phyloP scores from a whole-genome alignment of 1,140 invertebrate genomes.

The Panagrolaimus sp. region DNA sequence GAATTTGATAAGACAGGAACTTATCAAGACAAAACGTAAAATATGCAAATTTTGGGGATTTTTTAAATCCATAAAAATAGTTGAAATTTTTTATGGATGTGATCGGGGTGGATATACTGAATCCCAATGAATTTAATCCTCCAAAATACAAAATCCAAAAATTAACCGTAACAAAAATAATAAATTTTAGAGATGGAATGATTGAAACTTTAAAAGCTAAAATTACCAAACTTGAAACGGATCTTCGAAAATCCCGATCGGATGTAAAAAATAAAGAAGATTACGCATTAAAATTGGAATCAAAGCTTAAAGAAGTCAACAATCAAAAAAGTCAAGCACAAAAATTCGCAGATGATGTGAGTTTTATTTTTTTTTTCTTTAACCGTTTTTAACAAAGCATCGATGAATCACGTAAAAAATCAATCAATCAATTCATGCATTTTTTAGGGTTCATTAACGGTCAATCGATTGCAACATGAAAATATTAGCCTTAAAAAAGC shows the following conservation, averaged over 20 bases:
- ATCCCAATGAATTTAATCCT: no score
- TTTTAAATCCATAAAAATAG: no score
- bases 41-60: no score
- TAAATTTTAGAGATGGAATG: not conserved
- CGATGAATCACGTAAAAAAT: no score
- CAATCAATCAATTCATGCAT: no score
- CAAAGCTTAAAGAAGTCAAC: slow-evolving; percentile 34
- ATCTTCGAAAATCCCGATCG: slow-evolving; percentile 30
- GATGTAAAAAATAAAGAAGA: slow-evolving; percentile 41
- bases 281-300: slow-evolving; percentile 28
- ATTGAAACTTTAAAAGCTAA: slow-evolving; percentile 26
- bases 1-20: no score
- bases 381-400: not conserved
- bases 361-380: not conserved
- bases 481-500: slow-evolving; percentile 45
- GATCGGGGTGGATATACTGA: no score
- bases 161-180: no score
- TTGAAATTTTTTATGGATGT: no score
- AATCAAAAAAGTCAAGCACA: slow-evolving; percentile 17
- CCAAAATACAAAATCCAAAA: no score
- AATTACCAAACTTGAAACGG: slow-evolving; percentile 32
- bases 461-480: slow-evolving; percentile 29
- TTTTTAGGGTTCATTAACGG: slow-evolving; percentile 34
- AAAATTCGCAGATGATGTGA: slow-evolving; percentile 10
- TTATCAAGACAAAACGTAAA: no score